These are phyloP conservation scores for Cheumatopsyche charites DNA, from an alignment of 1,140 invertebrate genomes.

Conservation along the genomic window DNA sequence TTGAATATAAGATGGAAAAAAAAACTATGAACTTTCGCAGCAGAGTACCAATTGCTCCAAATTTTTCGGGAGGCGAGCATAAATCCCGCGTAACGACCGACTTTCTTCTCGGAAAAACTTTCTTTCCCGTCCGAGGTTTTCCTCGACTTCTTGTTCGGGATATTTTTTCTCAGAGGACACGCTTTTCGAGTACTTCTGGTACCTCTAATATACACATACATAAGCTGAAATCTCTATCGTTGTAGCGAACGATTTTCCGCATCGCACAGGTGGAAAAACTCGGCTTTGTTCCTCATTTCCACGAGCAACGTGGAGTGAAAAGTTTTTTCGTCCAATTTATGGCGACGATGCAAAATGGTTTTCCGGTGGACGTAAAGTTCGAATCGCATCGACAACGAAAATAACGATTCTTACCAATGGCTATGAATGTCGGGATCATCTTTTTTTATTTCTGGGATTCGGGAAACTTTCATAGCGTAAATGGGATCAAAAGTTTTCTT, in stretches of 20 bases:
- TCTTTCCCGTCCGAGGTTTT: slow-evolving; percentile 4
- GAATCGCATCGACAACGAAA: not conserved
- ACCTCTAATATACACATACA: too few relatives aligned
- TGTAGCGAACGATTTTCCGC: not conserved
- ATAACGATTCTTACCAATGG: not conserved
- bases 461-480: too few relatives aligned
- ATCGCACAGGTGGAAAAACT: slow-evolving; percentile 1
- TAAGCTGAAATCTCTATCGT: too few relatives aligned
- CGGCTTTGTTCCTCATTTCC: not conserved
- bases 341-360: slow-evolving; percentile 9
- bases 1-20: too few relatives aligned
- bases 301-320: not conserved
- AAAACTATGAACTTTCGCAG: too few relatives aligned
- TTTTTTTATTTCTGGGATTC: not conserved
- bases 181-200: too few relatives aligned
- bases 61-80: slow-evolving; percentile 17
- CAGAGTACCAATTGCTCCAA: not conserved
- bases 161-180: not conserved
- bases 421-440: not conserved
- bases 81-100: slow-evolving; percentile 25
- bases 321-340: slow-evolving; percentile 7
- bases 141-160: not conserved
- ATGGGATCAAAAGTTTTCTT: too few relatives aligned
- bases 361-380: not conserved
- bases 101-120: slow-evolving; percentile 18